Conservation (phyloP, 2,113 vertebrate species). For the western clawed frog (Xenopus tropicalis) region DNA sequence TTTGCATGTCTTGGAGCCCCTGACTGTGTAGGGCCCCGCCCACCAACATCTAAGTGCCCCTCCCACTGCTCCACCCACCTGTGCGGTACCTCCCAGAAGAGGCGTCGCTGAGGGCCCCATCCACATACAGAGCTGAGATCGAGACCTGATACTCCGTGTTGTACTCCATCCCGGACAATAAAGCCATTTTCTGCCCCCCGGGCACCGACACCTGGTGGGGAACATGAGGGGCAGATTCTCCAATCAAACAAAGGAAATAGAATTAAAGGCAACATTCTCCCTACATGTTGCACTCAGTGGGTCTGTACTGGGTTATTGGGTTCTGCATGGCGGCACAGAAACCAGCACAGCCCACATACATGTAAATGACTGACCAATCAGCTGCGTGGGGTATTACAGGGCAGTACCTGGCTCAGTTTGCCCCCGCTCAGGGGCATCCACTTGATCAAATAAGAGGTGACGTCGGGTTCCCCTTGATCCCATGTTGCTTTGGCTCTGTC, state of each 20-base stretch:
- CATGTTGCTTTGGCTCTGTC: constrained; percentile 73
- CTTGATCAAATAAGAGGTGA: constrained; percentile 83
- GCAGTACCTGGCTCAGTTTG: constrained; percentile 74
- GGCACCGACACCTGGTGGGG: constrained; percentile 69
- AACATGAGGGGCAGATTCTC: background rate
- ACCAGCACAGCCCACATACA: too few relatives aligned
- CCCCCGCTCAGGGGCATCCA: constrained; percentile 83
- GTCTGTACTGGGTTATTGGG: too few relatives aligned
- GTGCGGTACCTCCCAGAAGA: constrained; percentile 81
- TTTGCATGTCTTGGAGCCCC: too few relatives aligned
- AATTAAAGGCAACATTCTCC: too few relatives aligned
- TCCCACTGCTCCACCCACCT: constrained; percentile 61
- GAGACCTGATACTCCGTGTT: constrained; percentile 85
- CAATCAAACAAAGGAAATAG: too few relatives aligned
- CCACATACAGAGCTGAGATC: constrained; percentile 82
- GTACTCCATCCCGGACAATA: constrained; percentile 76
- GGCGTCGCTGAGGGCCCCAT: constrained; percentile 81
- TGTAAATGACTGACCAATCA: too few relatives aligned
- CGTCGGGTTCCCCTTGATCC: constrained; percentile 74
- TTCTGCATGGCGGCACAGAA: too few relatives aligned
- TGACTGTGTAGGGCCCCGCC: background rate
- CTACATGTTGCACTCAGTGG: too few relatives aligned
- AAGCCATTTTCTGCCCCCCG: constrained; percentile 65
- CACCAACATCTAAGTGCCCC: background rate
- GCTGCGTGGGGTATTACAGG: too few relatives aligned